Conservation (phyloP, 2,113 vertebrate species). For the Ailurus styani region DNA sequence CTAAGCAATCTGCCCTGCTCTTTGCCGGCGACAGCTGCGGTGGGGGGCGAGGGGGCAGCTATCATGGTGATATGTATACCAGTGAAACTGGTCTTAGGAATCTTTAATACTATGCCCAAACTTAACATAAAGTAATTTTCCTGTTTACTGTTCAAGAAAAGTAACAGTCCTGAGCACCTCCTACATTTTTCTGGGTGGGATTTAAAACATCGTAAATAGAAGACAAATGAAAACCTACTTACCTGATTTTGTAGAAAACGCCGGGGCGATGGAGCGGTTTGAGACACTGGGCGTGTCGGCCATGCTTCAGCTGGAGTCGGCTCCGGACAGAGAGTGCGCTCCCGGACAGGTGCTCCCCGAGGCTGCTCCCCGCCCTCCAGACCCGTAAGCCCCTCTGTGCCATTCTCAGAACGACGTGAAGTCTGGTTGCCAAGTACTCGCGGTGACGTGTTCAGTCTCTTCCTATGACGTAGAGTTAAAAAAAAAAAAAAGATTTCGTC, state of each 20-base stretch:
- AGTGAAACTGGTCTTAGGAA: neutral
- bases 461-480: neutral
- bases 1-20: neutral
- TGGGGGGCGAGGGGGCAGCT: neutral
- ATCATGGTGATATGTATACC: neutral
- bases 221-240: neutral
- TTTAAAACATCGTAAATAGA: neutral
- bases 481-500: neutral
- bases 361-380: rapidly evolving
- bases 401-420: neutral
- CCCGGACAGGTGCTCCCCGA: neutral
- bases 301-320: neutral
- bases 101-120: neutral
- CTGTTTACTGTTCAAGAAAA: neutral
- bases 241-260: neutral
- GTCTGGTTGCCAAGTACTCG: neutral
- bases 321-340: neutral
- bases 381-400: neutral
- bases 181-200: neutral
- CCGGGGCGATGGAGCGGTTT: neutral
- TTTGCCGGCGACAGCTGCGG: neutral
- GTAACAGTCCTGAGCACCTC: neutral
- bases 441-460: neutral
- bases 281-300: neutral
- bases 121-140: neutral